A percentile compares a stretch with the other conserved stretches of the same genome.
Conservation (phyloP, 2,797 vertebrate species). For the Sarcophilus harrisii region DNA sequence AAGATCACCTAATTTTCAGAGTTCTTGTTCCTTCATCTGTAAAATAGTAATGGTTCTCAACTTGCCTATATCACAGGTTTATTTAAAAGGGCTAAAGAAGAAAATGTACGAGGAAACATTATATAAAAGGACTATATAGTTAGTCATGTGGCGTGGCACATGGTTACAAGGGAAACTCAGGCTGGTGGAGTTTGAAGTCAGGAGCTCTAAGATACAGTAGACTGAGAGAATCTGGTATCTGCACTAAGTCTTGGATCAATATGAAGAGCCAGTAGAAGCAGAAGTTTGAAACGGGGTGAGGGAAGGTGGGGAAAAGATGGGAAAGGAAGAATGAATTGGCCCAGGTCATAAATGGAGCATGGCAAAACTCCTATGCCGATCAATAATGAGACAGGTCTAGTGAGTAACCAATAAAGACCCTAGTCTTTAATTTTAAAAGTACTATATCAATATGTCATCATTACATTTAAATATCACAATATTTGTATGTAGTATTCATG, state of each 20-base stretch:
- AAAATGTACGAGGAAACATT: background rate
- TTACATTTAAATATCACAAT: background rate
- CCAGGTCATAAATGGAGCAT: background rate
- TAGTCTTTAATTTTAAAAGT: background rate
- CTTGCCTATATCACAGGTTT: background rate
- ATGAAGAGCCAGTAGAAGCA: background rate
- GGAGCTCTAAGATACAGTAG: background rate
- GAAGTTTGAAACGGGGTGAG: background rate
- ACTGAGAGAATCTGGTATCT: background rate
- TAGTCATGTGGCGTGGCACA: background rate
- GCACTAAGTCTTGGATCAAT: background rate
- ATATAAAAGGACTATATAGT: background rate
- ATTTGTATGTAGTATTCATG: background rate
- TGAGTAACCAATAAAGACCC: background rate
- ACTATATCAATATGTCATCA: background rate
- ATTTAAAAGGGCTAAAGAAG: background rate
- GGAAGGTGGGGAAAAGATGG: background rate
- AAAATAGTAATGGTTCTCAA: background rate
- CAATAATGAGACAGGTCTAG: background rate
- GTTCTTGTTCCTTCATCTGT: background rate
- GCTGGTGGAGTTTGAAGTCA: background rate
- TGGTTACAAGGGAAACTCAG: background rate
- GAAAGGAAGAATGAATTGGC: background rate
- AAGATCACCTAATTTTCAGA: background rate
- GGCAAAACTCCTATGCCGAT: background rate